A percentile compares a stretch with the other conserved stretches of the same genome.
Evolutionary conservation across 2,797 vertebrate genomes (phyloP).

Genomic region (Lutra lutra): DNA sequence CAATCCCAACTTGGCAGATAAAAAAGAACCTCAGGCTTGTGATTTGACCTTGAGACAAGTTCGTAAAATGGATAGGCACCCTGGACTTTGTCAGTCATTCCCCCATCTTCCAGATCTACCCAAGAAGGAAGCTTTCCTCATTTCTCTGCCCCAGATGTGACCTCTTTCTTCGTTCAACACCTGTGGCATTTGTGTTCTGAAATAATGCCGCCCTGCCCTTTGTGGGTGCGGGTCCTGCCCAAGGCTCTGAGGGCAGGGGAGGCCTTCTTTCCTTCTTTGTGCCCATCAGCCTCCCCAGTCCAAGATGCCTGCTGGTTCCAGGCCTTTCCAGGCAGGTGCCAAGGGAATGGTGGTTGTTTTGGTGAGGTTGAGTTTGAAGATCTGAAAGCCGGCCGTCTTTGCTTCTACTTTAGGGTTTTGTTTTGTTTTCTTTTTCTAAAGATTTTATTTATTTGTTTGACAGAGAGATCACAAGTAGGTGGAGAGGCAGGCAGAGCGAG

Average conservation of each 20-base stretch:
- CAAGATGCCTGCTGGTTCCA: neutral
- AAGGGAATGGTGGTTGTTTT: neutral
- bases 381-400: neutral
- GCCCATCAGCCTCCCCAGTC: neutral
- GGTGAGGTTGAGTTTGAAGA: neutral
- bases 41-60: slow-evolving; percentile 75
- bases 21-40: slow-evolving; percentile 55
- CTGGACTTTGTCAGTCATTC: neutral
- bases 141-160: neutral
- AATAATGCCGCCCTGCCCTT: neutral
- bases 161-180: neutral
- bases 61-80: slow-evolving; percentile 44
- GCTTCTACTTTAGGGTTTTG: neutral
- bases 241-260: neutral
- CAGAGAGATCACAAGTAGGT: too few species aligned
- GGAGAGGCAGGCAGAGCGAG: too few species aligned
- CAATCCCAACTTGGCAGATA: slow-evolving; percentile 63
- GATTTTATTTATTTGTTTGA: too few species aligned
- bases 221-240: neutral
- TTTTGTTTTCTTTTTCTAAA: too few species aligned
- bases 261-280: neutral
- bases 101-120: neutral
- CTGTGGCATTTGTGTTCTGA: neutral
- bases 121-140: neutral
- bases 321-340: neutral